Percentiles rank a stretch among this genome's conserved stretches.
These are phyloP conservation scores for Adelognathus sp. DNA, from an alignment of 2,888 invertebrate genomes.

Conservation along the genomic window DNA sequence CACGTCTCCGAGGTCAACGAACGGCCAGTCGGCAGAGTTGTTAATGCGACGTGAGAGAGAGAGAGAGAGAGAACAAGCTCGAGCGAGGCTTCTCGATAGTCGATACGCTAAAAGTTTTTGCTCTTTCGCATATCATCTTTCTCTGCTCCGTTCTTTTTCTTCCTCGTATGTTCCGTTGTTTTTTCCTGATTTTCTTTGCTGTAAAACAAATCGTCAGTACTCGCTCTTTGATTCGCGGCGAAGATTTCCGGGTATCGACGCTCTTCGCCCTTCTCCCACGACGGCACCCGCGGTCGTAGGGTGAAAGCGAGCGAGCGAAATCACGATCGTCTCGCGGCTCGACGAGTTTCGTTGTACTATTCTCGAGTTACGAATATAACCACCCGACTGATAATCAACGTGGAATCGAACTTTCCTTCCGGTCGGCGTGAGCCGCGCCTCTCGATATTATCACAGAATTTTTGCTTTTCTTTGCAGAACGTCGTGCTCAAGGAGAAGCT, in stretches of 20 bases:
- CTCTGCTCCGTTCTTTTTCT: conserved; percentile 8
- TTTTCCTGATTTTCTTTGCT: background rate
- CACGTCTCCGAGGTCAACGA: conserved; percentile 49
- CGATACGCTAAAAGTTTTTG: conserved; percentile 44
- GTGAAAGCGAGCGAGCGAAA: conserved; percentile 39
- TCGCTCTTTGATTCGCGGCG: conserved; percentile 8
- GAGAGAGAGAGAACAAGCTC: conserved; percentile 6
- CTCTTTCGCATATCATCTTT: conserved; percentile 1
- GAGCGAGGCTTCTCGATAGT: conserved; percentile 24
- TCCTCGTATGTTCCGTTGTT: no score
- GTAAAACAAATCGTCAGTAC: conserved; percentile 10
- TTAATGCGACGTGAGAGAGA: background rate
- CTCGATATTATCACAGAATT: background rate
- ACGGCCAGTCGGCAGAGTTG: no score
- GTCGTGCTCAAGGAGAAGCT: conserved; percentile 83
- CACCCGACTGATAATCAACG: conserved; percentile 27
- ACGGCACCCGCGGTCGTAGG: no score
- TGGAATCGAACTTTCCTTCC: conserved; percentile 35
- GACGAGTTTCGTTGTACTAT: background rate
- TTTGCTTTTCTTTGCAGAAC: conserved; percentile 80
- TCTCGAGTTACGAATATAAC: conserved; percentile 5
- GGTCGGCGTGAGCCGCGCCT: background rate
- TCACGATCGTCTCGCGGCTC: background rate
- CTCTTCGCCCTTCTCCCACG: conserved; percentile 21
- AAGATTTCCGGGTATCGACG: conserved; percentile 35